Percentiles rank a stretch among this genome's conserved stretches.
Conservation (phyloP, 1,140 invertebrate species). For the Leptopilina boulardi region DNA sequence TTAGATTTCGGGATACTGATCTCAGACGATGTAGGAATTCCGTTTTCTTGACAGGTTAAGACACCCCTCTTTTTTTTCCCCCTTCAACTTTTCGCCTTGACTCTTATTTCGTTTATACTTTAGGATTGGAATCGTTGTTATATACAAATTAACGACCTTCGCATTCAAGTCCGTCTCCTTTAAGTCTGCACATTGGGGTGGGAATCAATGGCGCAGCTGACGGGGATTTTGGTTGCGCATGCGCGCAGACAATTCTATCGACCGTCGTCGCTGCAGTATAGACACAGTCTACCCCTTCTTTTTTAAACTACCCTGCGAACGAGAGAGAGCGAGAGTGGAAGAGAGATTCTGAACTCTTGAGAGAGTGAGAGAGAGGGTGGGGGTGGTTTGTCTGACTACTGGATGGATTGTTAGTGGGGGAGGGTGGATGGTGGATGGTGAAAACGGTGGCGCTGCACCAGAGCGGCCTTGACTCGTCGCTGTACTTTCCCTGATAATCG, state of each 20-base stretch:
- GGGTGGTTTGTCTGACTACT: slow-evolving; percentile 53
- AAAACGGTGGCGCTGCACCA: slow-evolving; percentile 50
- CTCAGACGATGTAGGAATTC: slow-evolving; percentile 25
- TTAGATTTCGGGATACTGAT: slow-evolving; percentile 24
- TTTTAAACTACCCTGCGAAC: slow-evolving; percentile 39
- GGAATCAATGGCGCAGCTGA: slow-evolving; percentile 75
- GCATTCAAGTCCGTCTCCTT: slow-evolving; percentile 66
- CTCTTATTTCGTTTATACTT: not conserved
- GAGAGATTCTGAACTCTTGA: not conserved
- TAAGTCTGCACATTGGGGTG: slow-evolving; percentile 64
- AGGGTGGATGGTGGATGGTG: slow-evolving; percentile 32
- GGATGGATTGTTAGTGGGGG: slow-evolving; percentile 16
- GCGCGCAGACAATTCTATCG: slow-evolving; percentile 74
- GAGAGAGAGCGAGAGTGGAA: slow-evolving; percentile 47
- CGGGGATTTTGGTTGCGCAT: slow-evolving; percentile 64
- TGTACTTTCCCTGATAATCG: slow-evolving; percentile 64
- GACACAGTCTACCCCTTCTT: slow-evolving; percentile 72
- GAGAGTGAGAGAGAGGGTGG: not conserved
- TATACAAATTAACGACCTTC: slow-evolving; percentile 64
- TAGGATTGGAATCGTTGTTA: slow-evolving; percentile 41
- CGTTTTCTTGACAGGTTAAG: slow-evolving; percentile 4
- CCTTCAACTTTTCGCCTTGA: not conserved
- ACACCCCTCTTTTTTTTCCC: too few species aligned
- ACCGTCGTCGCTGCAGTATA: slow-evolving; percentile 70
- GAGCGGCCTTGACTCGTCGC: slow-evolving; percentile 70